Percentiles rank a stretch among this genome's conserved stretches.
These are phyloP conservation scores for Hylaea fasciaria DNA, from an alignment of 2,888 invertebrate species.

Conservation along the genomic window DNA sequence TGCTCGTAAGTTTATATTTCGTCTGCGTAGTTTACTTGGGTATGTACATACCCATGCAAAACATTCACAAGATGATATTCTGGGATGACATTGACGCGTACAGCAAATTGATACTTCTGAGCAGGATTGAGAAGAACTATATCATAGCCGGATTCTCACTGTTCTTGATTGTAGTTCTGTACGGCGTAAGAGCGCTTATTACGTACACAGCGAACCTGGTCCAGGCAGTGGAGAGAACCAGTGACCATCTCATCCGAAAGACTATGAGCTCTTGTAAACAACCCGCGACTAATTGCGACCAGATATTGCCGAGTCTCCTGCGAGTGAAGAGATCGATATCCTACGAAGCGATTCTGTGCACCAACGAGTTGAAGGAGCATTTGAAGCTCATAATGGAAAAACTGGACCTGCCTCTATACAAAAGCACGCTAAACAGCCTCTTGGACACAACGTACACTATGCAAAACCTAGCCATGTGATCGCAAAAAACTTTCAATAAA, in stretches of 20 bases:
- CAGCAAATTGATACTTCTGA: constrained; percentile 60
- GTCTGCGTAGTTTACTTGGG: constrained; percentile 63
- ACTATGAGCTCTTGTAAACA: constrained; percentile 29
- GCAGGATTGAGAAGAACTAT: constrained; percentile 68
- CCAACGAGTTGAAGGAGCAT: constrained; percentile 66
- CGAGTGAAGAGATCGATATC: constrained; percentile 70
- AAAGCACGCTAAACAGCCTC: constrained; percentile 51
- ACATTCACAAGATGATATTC: constrained; percentile 58
- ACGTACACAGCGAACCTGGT: constrained; percentile 61
- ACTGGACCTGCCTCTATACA: constrained; percentile 50
- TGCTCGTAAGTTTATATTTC: constrained; percentile 55
- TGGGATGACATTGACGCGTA: constrained; percentile 47
- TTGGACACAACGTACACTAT: constrained; percentile 45
- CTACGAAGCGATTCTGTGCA: constrained; percentile 67
- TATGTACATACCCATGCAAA: constrained; percentile 65
- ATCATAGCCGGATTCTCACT: constrained; percentile 73
- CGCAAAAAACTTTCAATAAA: constrained; percentile 45
- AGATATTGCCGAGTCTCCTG: constrained; percentile 61
- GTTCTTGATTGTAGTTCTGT: constrained; percentile 66
- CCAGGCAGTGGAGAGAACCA: constrained; percentile 47
- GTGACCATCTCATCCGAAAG: constrained; percentile 38
- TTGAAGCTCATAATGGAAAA: constrained; percentile 58
- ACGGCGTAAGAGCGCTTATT: constrained; percentile 62
- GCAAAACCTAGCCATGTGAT: constrained; percentile 26
- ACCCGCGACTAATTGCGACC: constrained; percentile 22